These are phyloP conservation scores for Mus spicilegus DNA, from an alignment of 2,113 vertebrate species.

Conservation along the genomic window DNA sequence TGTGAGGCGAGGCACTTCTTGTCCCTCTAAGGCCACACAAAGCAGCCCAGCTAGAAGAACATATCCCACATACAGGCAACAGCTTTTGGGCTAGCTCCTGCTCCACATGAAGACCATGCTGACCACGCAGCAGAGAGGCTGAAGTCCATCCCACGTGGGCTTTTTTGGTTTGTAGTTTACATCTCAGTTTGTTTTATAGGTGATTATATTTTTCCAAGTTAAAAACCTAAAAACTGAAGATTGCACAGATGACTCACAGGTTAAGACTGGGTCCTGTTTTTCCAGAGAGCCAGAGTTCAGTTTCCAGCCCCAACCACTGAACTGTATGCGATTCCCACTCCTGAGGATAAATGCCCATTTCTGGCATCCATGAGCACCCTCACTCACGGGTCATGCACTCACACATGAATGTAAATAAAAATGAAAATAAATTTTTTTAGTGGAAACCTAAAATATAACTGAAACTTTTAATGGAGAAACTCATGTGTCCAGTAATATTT, in stretches of 20 bases:
- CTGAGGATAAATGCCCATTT: neutral
- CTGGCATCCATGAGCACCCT: neutral
- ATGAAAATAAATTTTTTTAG: neutral
- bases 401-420: neutral
- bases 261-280: neutral
- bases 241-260: neutral
- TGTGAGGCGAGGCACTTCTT: too few species aligned
- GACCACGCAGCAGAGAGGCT: too few species aligned
- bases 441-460: neutral
- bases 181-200: neutral
- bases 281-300: neutral
- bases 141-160: too few species aligned
- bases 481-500: neutral
- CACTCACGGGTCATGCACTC: neutral
- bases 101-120: too few species aligned
- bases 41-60: too few species aligned
- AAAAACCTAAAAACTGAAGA: neutral
- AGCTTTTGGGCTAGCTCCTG: too few species aligned
- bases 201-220: neutral
- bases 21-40: too few species aligned
- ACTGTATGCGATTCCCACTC: neutral
- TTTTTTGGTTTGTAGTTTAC: neutral
- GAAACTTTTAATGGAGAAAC: neutral
- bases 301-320: neutral
- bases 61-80: too few species aligned